These are phyloP conservation scores for Ibycter americanus DNA, from an alignment of 2,797 vertebrate species.

Conservation along the genomic window DNA sequence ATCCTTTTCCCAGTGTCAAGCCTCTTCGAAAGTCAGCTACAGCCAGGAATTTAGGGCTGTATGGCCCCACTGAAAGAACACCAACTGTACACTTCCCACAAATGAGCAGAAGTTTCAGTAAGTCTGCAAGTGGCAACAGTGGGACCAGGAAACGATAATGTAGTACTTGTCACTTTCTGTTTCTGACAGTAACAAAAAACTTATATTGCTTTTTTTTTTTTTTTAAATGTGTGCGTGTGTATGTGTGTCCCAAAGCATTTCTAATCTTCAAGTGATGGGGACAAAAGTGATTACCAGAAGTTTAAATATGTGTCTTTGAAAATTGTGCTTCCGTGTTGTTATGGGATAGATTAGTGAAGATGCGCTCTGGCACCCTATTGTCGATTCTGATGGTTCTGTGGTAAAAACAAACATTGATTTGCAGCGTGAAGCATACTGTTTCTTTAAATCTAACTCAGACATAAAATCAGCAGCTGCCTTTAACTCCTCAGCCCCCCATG, in stretches of 20 bases:
- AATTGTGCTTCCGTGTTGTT: neutral
- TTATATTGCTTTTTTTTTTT: neutral
- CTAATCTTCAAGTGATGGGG: neutral
- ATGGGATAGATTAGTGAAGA: neutral
- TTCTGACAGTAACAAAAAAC: neutral
- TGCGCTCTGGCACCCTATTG: neutral
- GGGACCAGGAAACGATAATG: constrained; percentile 83
- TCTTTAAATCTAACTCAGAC: constrained; percentile 28
- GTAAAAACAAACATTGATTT: constrained; percentile 58
- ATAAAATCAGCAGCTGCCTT: constrained; percentile 37
- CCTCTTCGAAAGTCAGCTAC: constrained; percentile 90
- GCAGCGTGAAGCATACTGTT: constrained; percentile 21
- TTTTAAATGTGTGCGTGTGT: neutral
- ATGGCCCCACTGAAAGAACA: constrained; percentile 92
- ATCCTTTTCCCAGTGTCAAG: constrained; percentile 93
- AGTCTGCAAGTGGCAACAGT: constrained; percentile 67
- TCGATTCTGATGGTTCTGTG: constrained; percentile 4
- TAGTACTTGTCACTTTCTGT: neutral
- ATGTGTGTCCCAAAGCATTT: neutral
- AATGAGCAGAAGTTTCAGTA: constrained; percentile 88
- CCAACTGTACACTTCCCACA: constrained; percentile 93
- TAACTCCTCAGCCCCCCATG: neutral
- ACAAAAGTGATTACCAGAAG: neutral
- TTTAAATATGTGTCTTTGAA: neutral
- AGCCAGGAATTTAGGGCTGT: constrained; percentile 93